Evolutionary conservation across 2,888 invertebrate genomes (phyloP).

Genomic region (Crioceris asparagi): DNA sequence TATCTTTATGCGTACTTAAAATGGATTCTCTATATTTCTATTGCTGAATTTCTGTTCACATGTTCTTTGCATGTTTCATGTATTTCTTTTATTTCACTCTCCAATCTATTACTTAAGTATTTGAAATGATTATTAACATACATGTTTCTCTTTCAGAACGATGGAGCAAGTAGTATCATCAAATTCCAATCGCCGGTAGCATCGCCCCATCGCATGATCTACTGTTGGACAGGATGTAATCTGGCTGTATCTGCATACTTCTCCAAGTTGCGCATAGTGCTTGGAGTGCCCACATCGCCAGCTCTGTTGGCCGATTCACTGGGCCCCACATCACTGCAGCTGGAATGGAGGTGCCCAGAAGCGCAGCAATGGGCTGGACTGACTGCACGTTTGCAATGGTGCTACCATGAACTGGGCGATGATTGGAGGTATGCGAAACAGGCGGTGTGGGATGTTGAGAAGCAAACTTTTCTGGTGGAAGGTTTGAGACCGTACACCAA

Average conservation of each 20-base stretch:
- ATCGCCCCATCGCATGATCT: conserved; percentile 56
- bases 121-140: neutral
- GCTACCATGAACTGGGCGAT: conserved; percentile 36
- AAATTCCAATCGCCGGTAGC: no score
- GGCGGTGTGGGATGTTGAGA: conserved; percentile 50
- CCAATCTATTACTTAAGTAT: no score
- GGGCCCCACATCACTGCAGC: conserved; percentile 65
- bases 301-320: conserved; percentile 67
- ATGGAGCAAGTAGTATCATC: no score
- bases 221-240: conserved; percentile 75
- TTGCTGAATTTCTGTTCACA: no score
- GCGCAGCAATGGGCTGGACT: conserved; percentile 43
- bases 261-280: conserved; percentile 52
- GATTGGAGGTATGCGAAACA: conserved; percentile 74
- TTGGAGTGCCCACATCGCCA: conserved; percentile 63
- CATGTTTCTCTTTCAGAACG: conserved; percentile 47
- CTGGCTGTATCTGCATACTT: conserved; percentile 67
- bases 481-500: conserved; percentile 79
- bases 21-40: no score
- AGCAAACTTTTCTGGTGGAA: conserved; percentile 55
- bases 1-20: no score
- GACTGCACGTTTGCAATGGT: conserved; percentile 63
- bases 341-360: conserved; percentile 59
- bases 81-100: no score
- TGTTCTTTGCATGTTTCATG: no score